A percentile compares a stretch with the other conserved stretches of the same genome.
Conservation (phyloP, 2,113 vertebrate species). For the Tringa solitaria region DNA sequence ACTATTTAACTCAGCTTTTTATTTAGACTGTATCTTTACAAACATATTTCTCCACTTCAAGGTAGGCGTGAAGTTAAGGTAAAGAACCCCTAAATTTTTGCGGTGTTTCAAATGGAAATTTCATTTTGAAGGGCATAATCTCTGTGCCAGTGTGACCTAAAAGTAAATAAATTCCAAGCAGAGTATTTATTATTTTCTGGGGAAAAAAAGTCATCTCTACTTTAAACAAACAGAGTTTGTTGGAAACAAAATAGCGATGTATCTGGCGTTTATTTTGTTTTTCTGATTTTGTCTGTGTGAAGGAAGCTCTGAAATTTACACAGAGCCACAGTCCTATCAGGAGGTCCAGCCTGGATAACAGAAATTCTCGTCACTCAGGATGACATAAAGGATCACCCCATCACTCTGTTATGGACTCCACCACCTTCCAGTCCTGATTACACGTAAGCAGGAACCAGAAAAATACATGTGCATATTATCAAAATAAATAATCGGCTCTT, state of each 20-base stretch:
- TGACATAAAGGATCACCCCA: neutral
- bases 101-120: conserved; percentile 37
- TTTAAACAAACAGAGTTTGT: neutral
- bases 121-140: conserved; percentile 4
- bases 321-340: conserved; percentile 37
- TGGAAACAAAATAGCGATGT: conserved; percentile 29
- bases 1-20: neutral
- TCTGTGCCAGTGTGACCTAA: conserved; percentile 17
- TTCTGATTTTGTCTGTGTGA: conserved; percentile 1
- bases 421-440: neutral
- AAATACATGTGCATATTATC: neutral
- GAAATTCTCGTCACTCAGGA: conserved; percentile 28
- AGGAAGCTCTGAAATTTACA: conserved; percentile 46
- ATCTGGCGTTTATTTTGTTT: conserved; percentile 10
- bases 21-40: neutral
- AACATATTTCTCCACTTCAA: neutral
- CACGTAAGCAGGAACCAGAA: neutral
- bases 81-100: conserved; percentile 20
- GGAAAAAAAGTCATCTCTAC: neutral
- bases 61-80: conserved; percentile 2
- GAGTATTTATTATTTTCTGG: conserved; percentile 47
- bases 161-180: conserved; percentile 47
- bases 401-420: neutral
- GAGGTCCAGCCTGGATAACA: conserved; percentile 40
- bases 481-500: neutral